Percentiles rank a stretch among this genome's conserved stretches.
Evolutionary conservation across 2,888 invertebrate species (phyloP).

Genomic region (Parapristionchus giblindavisi): DNA sequence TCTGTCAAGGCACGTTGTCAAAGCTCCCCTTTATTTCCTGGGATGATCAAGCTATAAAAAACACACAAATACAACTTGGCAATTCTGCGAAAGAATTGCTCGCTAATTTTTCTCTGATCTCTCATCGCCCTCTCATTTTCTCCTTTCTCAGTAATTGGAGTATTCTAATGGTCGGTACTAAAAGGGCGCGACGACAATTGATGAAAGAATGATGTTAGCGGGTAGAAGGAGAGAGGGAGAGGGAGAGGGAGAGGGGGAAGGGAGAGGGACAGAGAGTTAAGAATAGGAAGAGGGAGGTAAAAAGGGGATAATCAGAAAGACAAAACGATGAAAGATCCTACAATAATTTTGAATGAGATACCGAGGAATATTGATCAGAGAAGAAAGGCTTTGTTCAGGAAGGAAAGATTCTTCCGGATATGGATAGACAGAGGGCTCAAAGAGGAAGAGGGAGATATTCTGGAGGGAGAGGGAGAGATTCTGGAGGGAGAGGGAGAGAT

Average conservation of each 20-base stretch:
- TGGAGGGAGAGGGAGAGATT: no score
- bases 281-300: background rate
- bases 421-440: no score
- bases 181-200: slow-evolving; percentile 8
- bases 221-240: background rate
- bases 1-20: no score
- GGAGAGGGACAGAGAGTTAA: background rate
- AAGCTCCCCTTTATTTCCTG: no score
- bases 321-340: background rate
- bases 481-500: no score
- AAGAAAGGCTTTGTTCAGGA: no score
- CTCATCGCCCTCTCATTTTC: background rate
- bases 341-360: background rate
- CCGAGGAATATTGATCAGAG: no score
- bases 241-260: slow-evolving; percentile 11
- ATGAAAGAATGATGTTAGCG: background rate
- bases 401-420: no score
- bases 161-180: slow-evolving; percentile 16
- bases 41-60: no score
- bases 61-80: no score
- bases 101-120: background rate
- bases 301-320: background rate
- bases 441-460: no score
- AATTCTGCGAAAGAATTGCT: background rate
- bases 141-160: background rate